phyloP scores from a whole-genome alignment of 2,888 invertebrate genomes.

The Dasypolia templi region DNA sequence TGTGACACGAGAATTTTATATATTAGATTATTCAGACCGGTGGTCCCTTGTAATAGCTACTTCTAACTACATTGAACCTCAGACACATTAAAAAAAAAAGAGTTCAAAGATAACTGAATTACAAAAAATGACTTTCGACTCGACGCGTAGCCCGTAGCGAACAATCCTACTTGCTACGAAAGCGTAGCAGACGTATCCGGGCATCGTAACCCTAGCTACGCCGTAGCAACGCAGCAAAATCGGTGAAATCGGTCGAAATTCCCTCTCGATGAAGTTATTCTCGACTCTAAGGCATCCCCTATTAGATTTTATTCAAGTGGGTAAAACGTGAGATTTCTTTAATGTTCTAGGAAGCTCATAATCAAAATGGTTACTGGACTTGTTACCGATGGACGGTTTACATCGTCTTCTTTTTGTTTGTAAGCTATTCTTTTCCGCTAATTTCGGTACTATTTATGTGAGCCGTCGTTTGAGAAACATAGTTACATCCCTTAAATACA shows the following conservation, averaged over 20 bases:
- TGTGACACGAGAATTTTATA: too few species aligned
- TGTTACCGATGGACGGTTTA: conserved; percentile 8
- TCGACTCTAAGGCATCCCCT: conserved; percentile 16
- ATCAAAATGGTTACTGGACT: conserved; percentile 29
- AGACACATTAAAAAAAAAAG: background rate
- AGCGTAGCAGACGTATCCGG: conserved; percentile 9
- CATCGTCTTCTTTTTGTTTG: conserved; percentile 28
- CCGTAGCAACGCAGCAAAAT: conserved; percentile 45
- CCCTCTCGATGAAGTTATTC: conserved; percentile 29
- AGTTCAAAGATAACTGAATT: conserved; percentile 3
- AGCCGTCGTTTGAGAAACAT: too few species aligned
- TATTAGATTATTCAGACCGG: background rate
- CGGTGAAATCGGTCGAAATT: background rate
- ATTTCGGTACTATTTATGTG: too few species aligned
- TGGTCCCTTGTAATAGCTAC: background rate
- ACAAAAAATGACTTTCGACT: background rate
- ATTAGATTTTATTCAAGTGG: conserved; percentile 50
- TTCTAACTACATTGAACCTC: too few species aligned
- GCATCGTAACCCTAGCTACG: conserved; percentile 32
- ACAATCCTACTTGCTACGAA: conserved; percentile 11
- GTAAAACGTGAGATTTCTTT: conserved; percentile 33
- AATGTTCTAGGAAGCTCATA: conserved; percentile 32
- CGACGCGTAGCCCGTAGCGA: conserved; percentile 1
- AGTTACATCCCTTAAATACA: too few species aligned
- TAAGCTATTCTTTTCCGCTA: too few species aligned